A percentile compares a stretch with the other conserved stretches of the same genome.
phyloP scores from a whole-genome alignment of 2,888 invertebrate genomes.

The Graphium colonna region DNA sequence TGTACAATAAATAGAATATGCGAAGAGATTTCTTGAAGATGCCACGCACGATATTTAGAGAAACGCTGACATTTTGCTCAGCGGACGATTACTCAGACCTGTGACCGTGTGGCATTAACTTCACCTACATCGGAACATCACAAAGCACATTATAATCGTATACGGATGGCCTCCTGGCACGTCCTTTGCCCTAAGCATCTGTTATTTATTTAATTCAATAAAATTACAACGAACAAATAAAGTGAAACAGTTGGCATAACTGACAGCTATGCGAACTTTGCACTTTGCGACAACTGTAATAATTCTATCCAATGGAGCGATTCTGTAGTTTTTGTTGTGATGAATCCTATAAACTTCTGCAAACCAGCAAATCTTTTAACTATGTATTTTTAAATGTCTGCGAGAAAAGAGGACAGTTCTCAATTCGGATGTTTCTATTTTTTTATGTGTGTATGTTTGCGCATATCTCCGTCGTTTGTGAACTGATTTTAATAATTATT shows the following conservation, averaged over 20 bases:
- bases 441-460: too few relatives aligned
- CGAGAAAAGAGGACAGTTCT: too few relatives aligned
- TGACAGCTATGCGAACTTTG: slow-evolving; percentile 41
- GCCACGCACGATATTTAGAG: slow-evolving; percentile 47
- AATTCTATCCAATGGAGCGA: too few relatives aligned
- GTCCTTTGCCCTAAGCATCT: slow-evolving; percentile 19
- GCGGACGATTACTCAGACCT: slow-evolving; percentile 46
- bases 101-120: slow-evolving; percentile 51
- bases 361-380: too few relatives aligned
- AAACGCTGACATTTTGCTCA: slow-evolving; percentile 52
- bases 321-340: too few relatives aligned
- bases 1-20: slow-evolving; percentile 25
- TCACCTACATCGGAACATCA: slow-evolving; percentile 46
- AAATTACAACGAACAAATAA: slow-evolving; percentile 23
- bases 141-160: slow-evolving; percentile 26
- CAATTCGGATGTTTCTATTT: too few relatives aligned
- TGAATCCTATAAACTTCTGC: too few relatives aligned
- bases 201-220: slow-evolving; percentile 25
- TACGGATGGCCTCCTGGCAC: slow-evolving; percentile 7
- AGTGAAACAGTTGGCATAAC: slow-evolving; percentile 19
- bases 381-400: too few relatives aligned
- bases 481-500: too few relatives aligned
- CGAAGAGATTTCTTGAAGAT: slow-evolving; percentile 28
- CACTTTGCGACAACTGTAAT: not conserved
- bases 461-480: too few relatives aligned